Evolutionary conservation across 2,888 invertebrate species (phyloP).

Genomic region (Meteorus cinctellus): DNA sequence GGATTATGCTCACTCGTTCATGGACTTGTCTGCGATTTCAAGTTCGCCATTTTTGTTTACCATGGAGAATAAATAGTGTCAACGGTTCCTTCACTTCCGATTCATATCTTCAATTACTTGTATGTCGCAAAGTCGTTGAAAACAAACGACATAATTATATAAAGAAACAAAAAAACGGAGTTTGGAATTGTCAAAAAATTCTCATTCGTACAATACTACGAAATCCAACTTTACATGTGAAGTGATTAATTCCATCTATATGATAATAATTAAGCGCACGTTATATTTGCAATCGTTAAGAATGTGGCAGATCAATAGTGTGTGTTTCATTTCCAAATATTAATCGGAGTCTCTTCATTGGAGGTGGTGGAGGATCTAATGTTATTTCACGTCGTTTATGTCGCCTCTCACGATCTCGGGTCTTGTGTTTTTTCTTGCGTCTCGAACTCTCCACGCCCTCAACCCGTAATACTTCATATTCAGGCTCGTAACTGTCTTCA

Average conservation of each 20-base stretch:
- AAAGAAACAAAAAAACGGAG: neutral
- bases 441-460: constrained; percentile 80
- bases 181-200: neutral
- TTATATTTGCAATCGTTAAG: constrained; percentile 70
- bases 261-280: constrained; percentile 29
- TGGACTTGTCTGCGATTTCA: neutral
- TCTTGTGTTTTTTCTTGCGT: constrained; percentile 77
- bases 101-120: neutral
- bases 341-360: constrained; percentile 88
- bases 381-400: constrained; percentile 74
- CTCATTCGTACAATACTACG: neutral
- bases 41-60: too few relatives aligned
- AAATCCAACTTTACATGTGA: neutral
- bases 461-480: constrained; percentile 88
- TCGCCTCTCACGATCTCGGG: constrained; percentile 77
- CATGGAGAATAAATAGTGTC: too few relatives aligned
- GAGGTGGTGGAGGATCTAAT: constrained; percentile 78
- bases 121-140: too few relatives aligned
- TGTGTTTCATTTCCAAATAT: constrained; percentile 92
- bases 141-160: neutral
- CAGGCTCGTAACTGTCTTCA: constrained; percentile 81
- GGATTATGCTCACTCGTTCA: neutral
- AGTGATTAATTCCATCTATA: constrained; percentile 14
- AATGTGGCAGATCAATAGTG: constrained; percentile 90
- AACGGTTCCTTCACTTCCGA: neutral